Evolutionary conservation across 2,113 vertebrate genomes (phyloP), one percentile per base, ranked within the genome.

Genomic region (Anseranas semipalmata): DNA sequence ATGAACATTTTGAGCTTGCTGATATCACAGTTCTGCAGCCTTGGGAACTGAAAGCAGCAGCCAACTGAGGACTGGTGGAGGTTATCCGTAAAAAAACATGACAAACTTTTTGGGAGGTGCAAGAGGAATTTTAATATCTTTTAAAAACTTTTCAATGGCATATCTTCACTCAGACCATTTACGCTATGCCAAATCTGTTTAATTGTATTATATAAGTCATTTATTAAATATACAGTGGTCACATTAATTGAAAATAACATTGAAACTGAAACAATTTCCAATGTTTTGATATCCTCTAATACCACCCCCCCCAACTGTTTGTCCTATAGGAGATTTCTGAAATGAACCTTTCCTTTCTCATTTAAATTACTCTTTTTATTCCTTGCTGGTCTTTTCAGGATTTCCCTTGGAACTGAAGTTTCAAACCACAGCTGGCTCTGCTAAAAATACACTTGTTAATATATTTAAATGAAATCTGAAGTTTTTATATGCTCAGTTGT

Each of bases 381-480:
- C 67, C 41, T 76, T 27, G 48, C 63, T 59, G 39, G 2, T 30
- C 74, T 79, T 62, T 73, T 39, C 70, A 87, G 87, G 71, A 52
- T 89, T 85, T 91, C 58, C 85, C 89, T 85, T 87, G 89, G 78
- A 93, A 95, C 15, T 7, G 17, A 30, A 68, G 33, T 68, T 81
- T 85, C 66, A 58, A 89, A 41, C 62, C 67, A 41, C 91, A 93
- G 70, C 74, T 93, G 87, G 62, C n/a, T 89, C 56, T 60, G 74
- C 66, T 93, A 76, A 96, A 94, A 94, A 93, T 79, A 65, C 35
- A 30, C 60, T 91, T 35, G 2, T 33, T 52, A 79, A 75, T 89
- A n/a, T 50, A 37, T 83, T 81, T 79, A 78, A 79, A 53, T 76
- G 87, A 52, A 59, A 87, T 89, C 92, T 78, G 39, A 81, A 82